A percentile compares a stretch with the other conserved stretches of the same genome.
Conservation (phyloP, 2,113 vertebrate species). For the Crotalus tigris region DNA sequence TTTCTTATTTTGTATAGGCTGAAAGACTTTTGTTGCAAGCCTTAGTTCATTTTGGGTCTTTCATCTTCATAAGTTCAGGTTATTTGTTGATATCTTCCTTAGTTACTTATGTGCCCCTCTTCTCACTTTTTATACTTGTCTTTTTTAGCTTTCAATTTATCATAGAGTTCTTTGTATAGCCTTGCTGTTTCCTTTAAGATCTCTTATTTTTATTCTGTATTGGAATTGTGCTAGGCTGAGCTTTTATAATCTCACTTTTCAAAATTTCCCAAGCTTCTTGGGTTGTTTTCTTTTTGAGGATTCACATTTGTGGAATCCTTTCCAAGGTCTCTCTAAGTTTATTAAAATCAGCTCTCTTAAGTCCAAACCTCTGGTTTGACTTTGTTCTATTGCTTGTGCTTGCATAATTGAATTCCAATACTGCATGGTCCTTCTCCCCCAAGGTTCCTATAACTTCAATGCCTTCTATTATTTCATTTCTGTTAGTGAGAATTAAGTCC, state of each 20-base stretch:
- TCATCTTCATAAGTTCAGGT: not conserved
- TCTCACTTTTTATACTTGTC: not conserved
- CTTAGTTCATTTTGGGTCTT: not conserved
- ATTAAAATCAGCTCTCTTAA: not conserved
- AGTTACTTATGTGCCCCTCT: not conserved
- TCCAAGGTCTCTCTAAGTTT: not conserved
- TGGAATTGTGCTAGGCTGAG: not conserved
- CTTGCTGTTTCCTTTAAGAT: not conserved
- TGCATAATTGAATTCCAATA: not conserved
- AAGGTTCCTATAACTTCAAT: not conserved
- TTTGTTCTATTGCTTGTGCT: not conserved
- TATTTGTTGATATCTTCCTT: not conserved
- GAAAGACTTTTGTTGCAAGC: not conserved
- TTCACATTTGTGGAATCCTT: not conserved
- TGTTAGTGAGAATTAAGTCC: not conserved
- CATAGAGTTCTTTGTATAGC: not conserved
- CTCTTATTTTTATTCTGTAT: not conserved
- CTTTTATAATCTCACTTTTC: not conserved
- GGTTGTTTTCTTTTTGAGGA: not conserved
- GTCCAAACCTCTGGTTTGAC: not conserved
- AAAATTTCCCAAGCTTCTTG: not conserved
- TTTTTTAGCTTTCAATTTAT: not conserved
- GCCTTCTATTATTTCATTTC: not conserved
- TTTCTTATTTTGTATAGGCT: no score
- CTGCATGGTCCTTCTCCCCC: not conserved